Evolutionary conservation across 2,888 invertebrate genomes (phyloP), one percentile per base, ranked within the genome.

Genomic region (Drosophila meridionalis): DNA sequence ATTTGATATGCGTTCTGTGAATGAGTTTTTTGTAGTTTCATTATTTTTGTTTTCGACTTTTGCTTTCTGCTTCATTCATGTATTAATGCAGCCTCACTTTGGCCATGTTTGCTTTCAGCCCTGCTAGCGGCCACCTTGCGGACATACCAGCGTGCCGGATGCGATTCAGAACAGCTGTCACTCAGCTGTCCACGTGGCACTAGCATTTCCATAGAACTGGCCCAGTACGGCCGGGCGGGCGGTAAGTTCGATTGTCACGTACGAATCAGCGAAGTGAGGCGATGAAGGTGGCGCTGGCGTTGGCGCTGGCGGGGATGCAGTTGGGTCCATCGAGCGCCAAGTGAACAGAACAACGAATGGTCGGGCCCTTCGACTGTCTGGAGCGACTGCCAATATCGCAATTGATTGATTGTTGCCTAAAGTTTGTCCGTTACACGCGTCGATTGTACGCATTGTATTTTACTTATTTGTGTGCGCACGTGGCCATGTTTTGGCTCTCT

Each of bases 171-270:
- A 91, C 95, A 95, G 92, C 96, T 99, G 92, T 95, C 96, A 57
- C 95, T 99, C 75, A 96, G 96, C 91, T 99, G 99, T 93, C 98
- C 99, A 36, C 94, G 96, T 55, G 97, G 97, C 61, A 99, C 99
- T 43, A 97, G 97, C 88, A 98, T 99, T 92, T 96, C 96, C 87
- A 97, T 98, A 83, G 97, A 97, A 92, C 94, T 97, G 86, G 98
- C 98, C n/a, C 97, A 97, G 92, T 98, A 98, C 90, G 98, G 98
- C 14, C 95, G 96, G 38, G 90, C 93, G 85, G 92, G 92, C 83
- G 92, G 93, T 93, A 79, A 92, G 91, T 86, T 75, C 73, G 64
- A 73, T 74, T 73, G 72, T 69, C 76, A 80, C 76, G 76, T 76
- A 77, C 74, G 50, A 56, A 34, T 50, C 20, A 45, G 28, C n/a